Base-by-base conservation (phyloP, 2,888 invertebrate species). In the Hymenopus coronatus region DNA sequence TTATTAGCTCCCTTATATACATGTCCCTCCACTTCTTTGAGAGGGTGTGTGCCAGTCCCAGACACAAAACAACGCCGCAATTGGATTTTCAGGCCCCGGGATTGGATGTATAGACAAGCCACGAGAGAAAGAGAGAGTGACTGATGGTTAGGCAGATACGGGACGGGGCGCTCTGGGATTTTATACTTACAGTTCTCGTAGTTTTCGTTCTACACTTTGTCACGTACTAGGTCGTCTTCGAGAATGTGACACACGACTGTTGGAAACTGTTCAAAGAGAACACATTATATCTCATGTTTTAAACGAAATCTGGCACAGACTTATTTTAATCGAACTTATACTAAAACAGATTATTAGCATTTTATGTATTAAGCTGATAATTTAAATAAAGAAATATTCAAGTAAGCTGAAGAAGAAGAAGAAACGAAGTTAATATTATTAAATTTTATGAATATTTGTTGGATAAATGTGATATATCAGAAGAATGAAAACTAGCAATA, bases 81-180 rank as follows among this genome's bases (percentile, higher is more conserved):
- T 89, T 89, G 83, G 89, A 89, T 89, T 89, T 89, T 81, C 88
- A 27, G 46, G 28, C 40, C 85, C 81, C 82, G 28, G 40, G 89
- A 89, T 89, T 87, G 83, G 86, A 87, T 85, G 84, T 81, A 81
- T 54, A 33, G 84, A 33, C 40, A 40, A 27, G 40, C 20, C 84
- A 27, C 54, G 46, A 27, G 33, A 33, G 40, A 15, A 27, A 28
- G 46, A 27, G 33, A 33, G 40, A 15, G 46, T 40, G 85, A 85
- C n/a, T 85, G 54, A 70, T 70, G 54, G 54, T 70, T 70, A 70
- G 20, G 54, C 54, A 70, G 54, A 70, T 70, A 70, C 20, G 54
- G 20, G 54, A 54, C 15, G 15, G 54, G 54, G 20, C 8, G 54
- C 54, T 20, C 54, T 70, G 20, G 54, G 54, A 20, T 70, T 70